Evolutionary conservation across 2,797 vertebrate species (phyloP).

Genomic region (Lepus townsendii): DNA sequence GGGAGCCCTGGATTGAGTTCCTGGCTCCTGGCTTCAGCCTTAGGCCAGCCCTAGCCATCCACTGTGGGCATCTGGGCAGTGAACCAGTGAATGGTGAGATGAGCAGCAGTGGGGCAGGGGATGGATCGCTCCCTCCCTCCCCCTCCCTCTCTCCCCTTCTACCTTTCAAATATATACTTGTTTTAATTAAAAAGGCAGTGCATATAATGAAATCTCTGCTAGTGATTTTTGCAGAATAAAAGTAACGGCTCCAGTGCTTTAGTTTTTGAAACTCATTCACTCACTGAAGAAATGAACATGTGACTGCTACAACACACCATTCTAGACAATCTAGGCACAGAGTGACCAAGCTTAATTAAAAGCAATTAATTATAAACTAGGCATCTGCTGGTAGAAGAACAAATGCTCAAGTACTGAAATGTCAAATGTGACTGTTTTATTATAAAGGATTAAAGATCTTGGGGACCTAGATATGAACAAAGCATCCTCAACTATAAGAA

Average conservation of each 20-base stretch:
- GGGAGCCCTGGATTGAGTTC: no score
- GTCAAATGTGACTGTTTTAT: not conserved
- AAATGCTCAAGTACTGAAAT: no score
- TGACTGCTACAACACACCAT: not conserved
- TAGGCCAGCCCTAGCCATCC: no score
- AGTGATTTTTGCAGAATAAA: not conserved
- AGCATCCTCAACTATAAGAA: not conserved
- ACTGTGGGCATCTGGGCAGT: no score
- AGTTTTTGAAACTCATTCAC: not conserved
- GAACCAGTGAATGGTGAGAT: no score
- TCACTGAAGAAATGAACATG: not conserved
- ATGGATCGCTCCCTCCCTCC: no score
- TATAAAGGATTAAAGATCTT: not conserved
- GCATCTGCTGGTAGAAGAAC: not conserved
- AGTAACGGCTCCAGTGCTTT: not conserved
- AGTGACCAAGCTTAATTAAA: not conserved
- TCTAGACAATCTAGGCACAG: not conserved
- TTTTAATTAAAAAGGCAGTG: not conserved
- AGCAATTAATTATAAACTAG: slow-evolving; percentile 32
- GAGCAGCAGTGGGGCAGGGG: no score
- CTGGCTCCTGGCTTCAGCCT: no score
- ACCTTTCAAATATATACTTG: no score
- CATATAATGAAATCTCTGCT: not conserved
- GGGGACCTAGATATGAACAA: not conserved
- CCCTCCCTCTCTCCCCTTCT: no score